phyloP scores from a whole-genome alignment of 2,797 vertebrate genomes.

The Chiloscyllium punctatum region DNA sequence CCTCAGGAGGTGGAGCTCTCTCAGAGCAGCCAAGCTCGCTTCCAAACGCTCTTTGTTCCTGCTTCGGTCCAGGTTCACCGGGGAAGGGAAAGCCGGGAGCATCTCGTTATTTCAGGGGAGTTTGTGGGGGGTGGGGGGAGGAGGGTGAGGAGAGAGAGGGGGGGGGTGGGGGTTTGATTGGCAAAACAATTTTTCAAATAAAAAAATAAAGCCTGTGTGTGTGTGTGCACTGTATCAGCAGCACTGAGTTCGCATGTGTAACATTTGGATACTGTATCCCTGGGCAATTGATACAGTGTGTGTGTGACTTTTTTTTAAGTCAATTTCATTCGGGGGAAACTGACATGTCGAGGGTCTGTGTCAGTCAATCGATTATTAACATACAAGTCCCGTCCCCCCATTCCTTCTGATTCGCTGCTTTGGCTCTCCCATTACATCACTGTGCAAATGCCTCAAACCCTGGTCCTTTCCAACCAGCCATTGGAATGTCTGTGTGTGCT shows the following conservation, averaged over 20 bases:
- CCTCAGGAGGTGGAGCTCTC: constrained; percentile 75
- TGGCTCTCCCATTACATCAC: constrained; percentile 27
- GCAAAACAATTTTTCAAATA: too few species aligned
- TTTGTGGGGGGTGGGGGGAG: too few species aligned
- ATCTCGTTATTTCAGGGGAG: constrained; percentile 44
- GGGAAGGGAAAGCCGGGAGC: constrained; percentile 72
- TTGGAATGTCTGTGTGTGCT: not conserved
- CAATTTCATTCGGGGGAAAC: constrained; percentile 42
- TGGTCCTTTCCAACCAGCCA: constrained; percentile 12
- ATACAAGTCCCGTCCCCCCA: constrained; percentile 35
- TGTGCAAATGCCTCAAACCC: not conserved
- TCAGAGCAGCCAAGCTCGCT: constrained; percentile 73
- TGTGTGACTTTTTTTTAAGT: constrained; percentile 45
- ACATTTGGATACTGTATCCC: constrained; percentile 41
- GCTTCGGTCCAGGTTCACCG: constrained; percentile 68
- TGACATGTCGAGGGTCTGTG: not conserved
- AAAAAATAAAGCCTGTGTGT: not conserved
- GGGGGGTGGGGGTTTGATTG: too few species aligned
- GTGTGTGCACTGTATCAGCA: not conserved
- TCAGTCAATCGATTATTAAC: constrained; percentile 10
- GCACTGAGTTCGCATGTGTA: not conserved
- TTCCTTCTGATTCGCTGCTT: constrained; percentile 15
- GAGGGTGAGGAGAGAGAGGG: too few species aligned
- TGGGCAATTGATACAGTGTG: constrained; percentile 43
- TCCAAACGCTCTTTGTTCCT: constrained; percentile 74